These are phyloP conservation scores for Apteryx owenii DNA, from an alignment of 2,113 vertebrate genomes.

Conservation along the genomic window DNA sequence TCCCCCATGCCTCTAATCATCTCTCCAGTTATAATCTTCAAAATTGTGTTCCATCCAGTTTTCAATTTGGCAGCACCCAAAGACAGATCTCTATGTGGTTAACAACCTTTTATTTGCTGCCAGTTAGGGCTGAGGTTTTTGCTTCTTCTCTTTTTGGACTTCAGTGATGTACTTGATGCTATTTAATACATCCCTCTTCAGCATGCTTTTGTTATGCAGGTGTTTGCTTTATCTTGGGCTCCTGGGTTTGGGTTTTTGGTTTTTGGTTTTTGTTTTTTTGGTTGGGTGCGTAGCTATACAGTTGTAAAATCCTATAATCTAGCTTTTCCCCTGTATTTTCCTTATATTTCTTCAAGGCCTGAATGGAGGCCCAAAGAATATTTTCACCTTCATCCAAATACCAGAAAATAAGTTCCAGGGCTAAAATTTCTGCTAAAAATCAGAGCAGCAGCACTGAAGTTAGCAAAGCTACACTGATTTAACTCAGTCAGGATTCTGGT, in stretches of 20 bases:
- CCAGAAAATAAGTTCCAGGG: background rate
- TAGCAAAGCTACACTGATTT: background rate
- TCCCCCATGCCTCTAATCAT: constrained; percentile 77
- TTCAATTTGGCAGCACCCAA: constrained; percentile 74
- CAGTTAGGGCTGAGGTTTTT: constrained; percentile 65
- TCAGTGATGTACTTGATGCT: constrained; percentile 7
- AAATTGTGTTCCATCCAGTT: constrained; percentile 77
- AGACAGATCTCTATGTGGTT: constrained; percentile 76
- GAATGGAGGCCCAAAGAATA: background rate
- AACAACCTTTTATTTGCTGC: constrained; percentile 73
- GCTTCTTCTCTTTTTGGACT: constrained; percentile 35
- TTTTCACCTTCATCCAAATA: background rate
- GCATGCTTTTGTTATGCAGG: background rate
- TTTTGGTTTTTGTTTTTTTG: background rate
- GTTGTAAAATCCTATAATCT: background rate
- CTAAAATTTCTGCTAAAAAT: background rate
- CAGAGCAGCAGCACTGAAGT: background rate
- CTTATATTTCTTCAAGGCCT: background rate
- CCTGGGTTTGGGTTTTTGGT: background rate
- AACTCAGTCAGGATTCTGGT: background rate
- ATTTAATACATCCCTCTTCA: constrained; percentile 12
- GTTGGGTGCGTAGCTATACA: background rate
- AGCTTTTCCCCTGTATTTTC: background rate
- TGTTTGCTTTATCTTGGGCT: background rate
- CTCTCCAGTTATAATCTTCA: constrained; percentile 76